A percentile compares a stretch with the other conserved stretches of the same genome.
phyloP scores from a whole-genome alignment of 2,113 vertebrate genomes.

The Pterophyllum scalare region DNA sequence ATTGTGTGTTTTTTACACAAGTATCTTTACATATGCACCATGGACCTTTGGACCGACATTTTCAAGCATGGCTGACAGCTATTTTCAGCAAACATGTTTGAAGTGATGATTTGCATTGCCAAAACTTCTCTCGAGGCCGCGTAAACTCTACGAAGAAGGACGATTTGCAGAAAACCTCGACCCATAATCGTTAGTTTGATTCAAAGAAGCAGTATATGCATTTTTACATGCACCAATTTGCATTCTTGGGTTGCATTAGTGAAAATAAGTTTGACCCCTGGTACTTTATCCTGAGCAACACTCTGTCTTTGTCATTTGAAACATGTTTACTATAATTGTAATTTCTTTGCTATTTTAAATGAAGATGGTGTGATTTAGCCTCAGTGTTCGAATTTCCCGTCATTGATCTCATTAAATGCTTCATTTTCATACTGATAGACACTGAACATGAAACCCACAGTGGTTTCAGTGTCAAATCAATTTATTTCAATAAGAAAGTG shows the following conservation, averaged over 20 bases:
- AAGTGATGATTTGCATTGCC: slow-evolving; percentile 61
- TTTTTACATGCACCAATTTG: slow-evolving; percentile 41
- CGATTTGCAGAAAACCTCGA: slow-evolving; percentile 43
- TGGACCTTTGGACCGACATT: slow-evolving; percentile 51
- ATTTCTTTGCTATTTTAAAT: slow-evolving; percentile 31
- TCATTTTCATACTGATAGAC: slow-evolving; percentile 8
- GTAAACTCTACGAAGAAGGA: slow-evolving; percentile 37
- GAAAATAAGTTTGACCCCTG: slow-evolving; percentile 42
- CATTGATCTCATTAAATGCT: slow-evolving; percentile 10
- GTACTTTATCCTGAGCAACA: slow-evolving; percentile 10
- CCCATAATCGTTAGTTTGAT: slow-evolving; percentile 28
- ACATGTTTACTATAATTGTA: slow-evolving; percentile 17
- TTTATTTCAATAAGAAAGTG: not conserved
- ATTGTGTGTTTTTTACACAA: slow-evolving; percentile 10
- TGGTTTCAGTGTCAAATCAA: slow-evolving; percentile 31
- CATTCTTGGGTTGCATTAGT: slow-evolving; percentile 45
- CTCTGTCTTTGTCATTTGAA: slow-evolving; percentile 31
- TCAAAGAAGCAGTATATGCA: slow-evolving; percentile 16
- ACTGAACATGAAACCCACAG: slow-evolving; percentile 18
- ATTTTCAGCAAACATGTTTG: slow-evolving; percentile 66
- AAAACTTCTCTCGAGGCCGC: slow-evolving; percentile 50
- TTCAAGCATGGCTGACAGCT: slow-evolving; percentile 73
- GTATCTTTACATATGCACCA: slow-evolving; percentile 36
- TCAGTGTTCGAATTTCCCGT: slow-evolving; percentile 16
- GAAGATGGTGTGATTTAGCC: slow-evolving; percentile 35